These are phyloP conservation scores for Strongylocentrotus purpuratus DNA, from an alignment of 35 echinoderm and acorn worm genomes.

Conservation along the genomic window DNA sequence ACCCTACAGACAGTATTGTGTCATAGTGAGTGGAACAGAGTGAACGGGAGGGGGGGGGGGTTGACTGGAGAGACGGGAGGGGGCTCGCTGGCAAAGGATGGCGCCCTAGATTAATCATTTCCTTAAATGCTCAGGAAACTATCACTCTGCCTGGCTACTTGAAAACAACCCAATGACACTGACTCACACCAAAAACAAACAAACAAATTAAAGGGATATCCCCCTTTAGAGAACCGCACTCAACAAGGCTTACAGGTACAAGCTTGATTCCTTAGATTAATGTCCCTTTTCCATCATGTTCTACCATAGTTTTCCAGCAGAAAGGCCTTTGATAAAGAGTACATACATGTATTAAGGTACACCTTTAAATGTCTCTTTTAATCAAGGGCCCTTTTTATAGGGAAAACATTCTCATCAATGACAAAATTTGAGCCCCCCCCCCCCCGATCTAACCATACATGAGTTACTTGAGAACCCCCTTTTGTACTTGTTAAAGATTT, in stretches of 20 bases:
- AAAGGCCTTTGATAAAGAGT: too few relatives aligned
- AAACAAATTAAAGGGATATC: conserved; percentile 1
- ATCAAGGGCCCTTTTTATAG: too few relatives aligned
- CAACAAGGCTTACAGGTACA: neutral
- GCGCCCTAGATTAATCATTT: neutral
- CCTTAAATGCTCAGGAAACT: neutral
- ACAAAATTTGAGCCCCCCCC: too few relatives aligned
- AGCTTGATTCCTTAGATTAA: too few relatives aligned
- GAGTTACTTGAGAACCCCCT: too few relatives aligned
- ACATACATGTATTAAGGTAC: too few relatives aligned
- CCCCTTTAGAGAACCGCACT: neutral
- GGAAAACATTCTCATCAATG: too few relatives aligned
- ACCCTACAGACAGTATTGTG: neutral
- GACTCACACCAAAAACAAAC: neutral
- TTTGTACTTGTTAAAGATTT: too few relatives aligned
- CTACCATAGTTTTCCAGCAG: too few relatives aligned
- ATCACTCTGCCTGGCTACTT: neutral
- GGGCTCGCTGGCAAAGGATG: neutral
- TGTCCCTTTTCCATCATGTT: too few relatives aligned
- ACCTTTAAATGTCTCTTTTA: too few relatives aligned
- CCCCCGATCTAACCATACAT: too few relatives aligned
- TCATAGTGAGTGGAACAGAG: neutral
- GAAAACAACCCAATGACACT: neutral
- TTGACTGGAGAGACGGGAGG: neutral
- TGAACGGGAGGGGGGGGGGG: neutral